Base-by-base conservation (phyloP, 1,140 invertebrate species). In the Onthophagus taurus region DNA sequence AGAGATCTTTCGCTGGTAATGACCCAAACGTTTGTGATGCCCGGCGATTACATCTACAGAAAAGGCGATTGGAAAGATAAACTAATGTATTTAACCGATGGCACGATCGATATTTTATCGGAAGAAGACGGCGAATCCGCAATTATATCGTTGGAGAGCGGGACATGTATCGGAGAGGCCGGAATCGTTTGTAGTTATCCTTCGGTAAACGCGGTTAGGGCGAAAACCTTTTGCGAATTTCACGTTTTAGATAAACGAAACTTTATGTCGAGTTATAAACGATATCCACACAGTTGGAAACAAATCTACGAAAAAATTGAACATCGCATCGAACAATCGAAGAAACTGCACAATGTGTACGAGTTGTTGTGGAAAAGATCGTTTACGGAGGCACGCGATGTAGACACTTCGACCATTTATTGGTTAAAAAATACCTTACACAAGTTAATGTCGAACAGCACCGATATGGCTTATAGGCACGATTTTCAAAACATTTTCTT, bases 81-180 rank as follows among this genome's bases (percentile, higher is more conserved):
- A 20, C 49, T 52, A 47, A 35, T 52, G 19, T 52, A 52, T 24
- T 21, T 52, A 8, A 41, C 31, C 18, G 36, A 34, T 33, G 50
- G 50, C 4, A 36, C 41, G 2, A 30, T 52, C 9, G 37, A 52
- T 20, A 20, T 52, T 2, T 31, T 52, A 12, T 52, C 50, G 17
- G 39, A 49, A 31, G 46, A 49, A 29, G 50, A 52, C 38, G 47
- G 42, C 11, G 50, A 52, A 31, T 49, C 50, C 4, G 24, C 50
- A 3, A 41, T 52, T 8, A 37, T 52, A 21, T 36, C 43, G 7
- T 16, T 52, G 2, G 31, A 37, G 11, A 36, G 26, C 3, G 50
- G 50, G 4, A 52, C 47, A 11, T 38, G 46, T 35, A 24, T 52
- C 2, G 50, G 50, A 3, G 50, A 49, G 39, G 42, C 42, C 4